Conservation (phyloP, 2,113 vertebrate species). For the Pteruthius melanotis region DNA sequence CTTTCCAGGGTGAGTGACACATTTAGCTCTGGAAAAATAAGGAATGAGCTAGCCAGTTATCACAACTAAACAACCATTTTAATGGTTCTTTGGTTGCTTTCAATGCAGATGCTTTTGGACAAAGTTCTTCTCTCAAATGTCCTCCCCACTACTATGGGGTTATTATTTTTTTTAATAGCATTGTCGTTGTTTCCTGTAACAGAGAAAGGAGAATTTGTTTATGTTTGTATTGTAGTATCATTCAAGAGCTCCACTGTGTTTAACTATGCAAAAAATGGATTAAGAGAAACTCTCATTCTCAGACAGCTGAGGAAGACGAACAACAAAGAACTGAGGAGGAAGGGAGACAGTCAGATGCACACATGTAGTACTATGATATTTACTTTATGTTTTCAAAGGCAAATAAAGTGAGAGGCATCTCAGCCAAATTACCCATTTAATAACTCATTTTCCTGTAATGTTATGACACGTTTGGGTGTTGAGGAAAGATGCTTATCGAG, state of each 20-base stretch:
- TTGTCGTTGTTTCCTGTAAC: not conserved
- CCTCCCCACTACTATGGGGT: too few species aligned
- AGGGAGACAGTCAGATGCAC: not conserved
- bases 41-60: not conserved
- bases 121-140: not conserved
- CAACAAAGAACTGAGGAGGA: not conserved
- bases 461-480: not conserved
- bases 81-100: not conserved
- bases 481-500: not conserved
- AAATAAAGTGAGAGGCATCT: not conserved
- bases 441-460: not conserved
- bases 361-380: not conserved
- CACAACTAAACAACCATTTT: not conserved
- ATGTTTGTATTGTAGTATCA: not conserved
- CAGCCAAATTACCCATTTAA: not conserved
- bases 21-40: not conserved
- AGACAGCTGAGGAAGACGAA: not conserved
- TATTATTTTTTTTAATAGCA: not conserved
- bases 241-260: not conserved
- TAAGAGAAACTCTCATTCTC: not conserved
- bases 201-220: constrained; percentile 28
- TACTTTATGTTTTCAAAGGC: not conserved
- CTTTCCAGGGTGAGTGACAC: not conserved
- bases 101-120: not conserved
- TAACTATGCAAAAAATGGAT: not conserved